These are phyloP conservation scores for Drosophila gunungcola DNA, from an alignment of 1,140 invertebrate genomes.

Conservation along the genomic window DNA sequence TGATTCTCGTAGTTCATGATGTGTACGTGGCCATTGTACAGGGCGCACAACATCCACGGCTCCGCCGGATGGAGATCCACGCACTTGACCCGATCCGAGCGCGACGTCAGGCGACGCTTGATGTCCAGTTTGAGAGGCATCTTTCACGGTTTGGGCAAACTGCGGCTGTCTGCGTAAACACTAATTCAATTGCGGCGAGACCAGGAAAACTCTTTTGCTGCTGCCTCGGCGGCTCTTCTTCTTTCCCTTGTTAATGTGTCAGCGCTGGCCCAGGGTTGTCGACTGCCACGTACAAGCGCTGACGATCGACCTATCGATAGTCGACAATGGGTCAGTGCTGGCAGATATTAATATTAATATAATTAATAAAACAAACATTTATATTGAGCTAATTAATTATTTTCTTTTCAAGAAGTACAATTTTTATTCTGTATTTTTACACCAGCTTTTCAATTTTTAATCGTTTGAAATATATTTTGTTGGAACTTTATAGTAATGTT, in stretches of 20 bases:
- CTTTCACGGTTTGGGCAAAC: conserved; percentile 46
- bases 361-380: too few relatives aligned
- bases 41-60: conserved; percentile 98
- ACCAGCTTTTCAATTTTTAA: too few relatives aligned
- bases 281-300: conserved; percentile 54
- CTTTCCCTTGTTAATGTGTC: conserved; percentile 66
- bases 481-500: too few relatives aligned
- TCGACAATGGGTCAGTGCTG: not conserved
- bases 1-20: conserved; percentile 99
- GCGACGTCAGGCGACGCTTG: conserved; percentile 97
- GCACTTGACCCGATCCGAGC: conserved; percentile 99
- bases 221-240: conserved; percentile 51
- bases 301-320: conserved; percentile 8
- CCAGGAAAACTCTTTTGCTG: conserved; percentile 58
- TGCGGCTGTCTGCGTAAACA: conserved; percentile 16
- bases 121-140: conserved; percentile 98
- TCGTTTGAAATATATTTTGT: too few relatives aligned
- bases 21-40: conserved; percentile 99
- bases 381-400: too few relatives aligned
- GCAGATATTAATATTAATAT: not conserved
- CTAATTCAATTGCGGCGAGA: conserved; percentile 46
- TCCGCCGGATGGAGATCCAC: conserved; percentile 98
- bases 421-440: too few relatives aligned
- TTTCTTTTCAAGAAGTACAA: too few relatives aligned
- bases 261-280: conserved; percentile 59